A percentile compares a stretch with the other conserved stretches of the same genome.
Conservation (phyloP, 2,113 vertebrate genomes). For the Seriola aureovittata region DNA sequence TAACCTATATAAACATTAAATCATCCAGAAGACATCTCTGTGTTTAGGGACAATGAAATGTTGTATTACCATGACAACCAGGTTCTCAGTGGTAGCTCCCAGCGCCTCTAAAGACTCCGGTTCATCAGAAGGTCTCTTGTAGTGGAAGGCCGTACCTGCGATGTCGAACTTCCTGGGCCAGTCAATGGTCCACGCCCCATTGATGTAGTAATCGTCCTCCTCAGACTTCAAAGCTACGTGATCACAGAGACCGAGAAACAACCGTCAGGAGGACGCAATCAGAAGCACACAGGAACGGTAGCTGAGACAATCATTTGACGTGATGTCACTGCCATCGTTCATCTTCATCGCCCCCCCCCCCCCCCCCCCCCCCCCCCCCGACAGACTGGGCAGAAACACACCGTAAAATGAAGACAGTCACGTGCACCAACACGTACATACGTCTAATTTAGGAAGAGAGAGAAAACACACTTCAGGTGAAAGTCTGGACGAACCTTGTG, state of each 20-base stretch:
- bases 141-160: conserved; percentile 95
- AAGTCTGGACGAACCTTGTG: conserved; percentile 59
- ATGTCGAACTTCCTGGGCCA: conserved; percentile 99
- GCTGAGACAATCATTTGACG: conserved; percentile 47
- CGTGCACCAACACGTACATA: conserved; percentile 51
- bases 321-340: conserved; percentile 56
- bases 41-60: neutral
- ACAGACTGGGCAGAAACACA: conserved; percentile 40
- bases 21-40: neutral
- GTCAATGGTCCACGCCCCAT: conserved; percentile 99
- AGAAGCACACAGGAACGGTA: conserved; percentile 51
- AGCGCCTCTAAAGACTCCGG: conserved; percentile 95
- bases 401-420: conserved; percentile 21
- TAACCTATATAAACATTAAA: neutral
- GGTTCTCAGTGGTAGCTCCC: conserved; percentile 94
- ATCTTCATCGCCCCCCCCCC: conserved; percentile 19
- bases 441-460: conserved; percentile 57
- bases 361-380: neutral
- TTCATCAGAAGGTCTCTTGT: conserved; percentile 94
- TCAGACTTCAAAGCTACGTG: conserved; percentile 93
- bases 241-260: conserved; percentile 32
- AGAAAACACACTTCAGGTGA: conserved; percentile 78
- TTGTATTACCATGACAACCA: conserved; percentile 93
- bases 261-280: conserved; percentile 9
- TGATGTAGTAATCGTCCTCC: conserved; percentile 96